A percentile compares a stretch with the other conserved stretches of the same genome.
These are phyloP conservation scores for Blomia tropicalis DNA, from an alignment of 2,888 invertebrate species.

Conservation along the genomic window DNA sequence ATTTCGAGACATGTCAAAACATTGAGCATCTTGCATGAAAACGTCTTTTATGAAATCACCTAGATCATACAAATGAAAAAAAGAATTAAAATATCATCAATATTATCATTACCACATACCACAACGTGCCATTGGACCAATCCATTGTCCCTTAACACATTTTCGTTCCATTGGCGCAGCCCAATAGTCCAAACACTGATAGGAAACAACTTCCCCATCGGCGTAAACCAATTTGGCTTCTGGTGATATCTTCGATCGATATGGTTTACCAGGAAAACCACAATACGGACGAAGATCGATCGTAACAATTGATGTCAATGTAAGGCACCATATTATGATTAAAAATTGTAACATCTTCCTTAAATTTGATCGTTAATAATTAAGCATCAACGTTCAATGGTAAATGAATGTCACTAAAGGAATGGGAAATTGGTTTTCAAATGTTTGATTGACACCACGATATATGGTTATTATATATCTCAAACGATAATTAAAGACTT, in stretches of 20 bases:
- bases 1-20: conserved; percentile 9
- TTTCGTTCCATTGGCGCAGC: background rate
- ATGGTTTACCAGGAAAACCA: conserved; percentile 24
- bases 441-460: too few species aligned
- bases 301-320: background rate
- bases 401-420: too few species aligned
- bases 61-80: background rate
- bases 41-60: conserved; percentile 17
- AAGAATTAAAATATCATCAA: background rate
- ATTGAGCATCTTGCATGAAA: conserved; percentile 16
- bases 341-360: too few species aligned
- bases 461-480: too few species aligned
- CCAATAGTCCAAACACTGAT: conserved; percentile 18
- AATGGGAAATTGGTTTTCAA: too few species aligned
- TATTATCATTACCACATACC: background rate
- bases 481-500: too few species aligned
- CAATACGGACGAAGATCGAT: conserved; percentile 12
- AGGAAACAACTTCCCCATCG: conserved; percentile 19
- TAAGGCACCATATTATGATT: too few species aligned
- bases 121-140: conserved; percentile 16
- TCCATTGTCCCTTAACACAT: conserved; percentile 19
- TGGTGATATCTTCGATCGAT: conserved; percentile 14
- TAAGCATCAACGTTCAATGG: too few species aligned
- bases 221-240: conserved; percentile 18
- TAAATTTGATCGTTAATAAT: too few species aligned